phyloP scores from a whole-genome alignment of 37 sponge, comb jelly and placozoan genomes.

The Ianthella basta region DNA sequence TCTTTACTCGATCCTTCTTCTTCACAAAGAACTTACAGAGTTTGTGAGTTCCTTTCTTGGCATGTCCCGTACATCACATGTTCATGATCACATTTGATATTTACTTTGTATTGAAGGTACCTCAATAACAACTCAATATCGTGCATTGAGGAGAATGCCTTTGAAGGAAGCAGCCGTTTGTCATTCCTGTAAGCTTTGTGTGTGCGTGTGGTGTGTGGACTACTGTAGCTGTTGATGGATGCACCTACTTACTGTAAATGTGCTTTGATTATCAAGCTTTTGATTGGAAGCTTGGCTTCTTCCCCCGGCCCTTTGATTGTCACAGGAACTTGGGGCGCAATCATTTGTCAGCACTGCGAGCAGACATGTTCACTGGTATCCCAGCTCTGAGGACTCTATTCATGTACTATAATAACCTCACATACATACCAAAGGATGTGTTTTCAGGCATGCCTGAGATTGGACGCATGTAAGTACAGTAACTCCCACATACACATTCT shows the following conservation, averaged over 20 bases:
- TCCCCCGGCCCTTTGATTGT: background rate
- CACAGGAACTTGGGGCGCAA: conserved; percentile 14
- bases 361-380: conserved; percentile 9
- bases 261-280: conserved; percentile 44
- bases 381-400: background rate
- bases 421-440: background rate
- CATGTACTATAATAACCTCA: conserved; percentile 14
- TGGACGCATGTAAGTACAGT: background rate
- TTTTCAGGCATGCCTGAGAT: background rate
- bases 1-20: conserved; percentile 1
- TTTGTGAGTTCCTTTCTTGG: background rate
- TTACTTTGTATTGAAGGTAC: conserved; percentile 9
- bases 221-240: conserved; percentile 26
- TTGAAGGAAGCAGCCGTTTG: background rate
- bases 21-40: background rate
- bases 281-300: too few relatives aligned
- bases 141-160: background rate
- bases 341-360: background rate
- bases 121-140: conserved; percentile 36
- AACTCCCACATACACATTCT: too few relatives aligned
- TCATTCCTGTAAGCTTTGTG: background rate
- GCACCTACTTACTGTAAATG: conserved; percentile 32
- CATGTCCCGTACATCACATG: background rate
- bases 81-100: background rate
- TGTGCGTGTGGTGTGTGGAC: background rate